A percentile compares a stretch with the other conserved stretches of the same genome.
Evolutionary conservation across 2,888 invertebrate genomes (phyloP).

Genomic region (Drymonia ruficornis): DNA sequence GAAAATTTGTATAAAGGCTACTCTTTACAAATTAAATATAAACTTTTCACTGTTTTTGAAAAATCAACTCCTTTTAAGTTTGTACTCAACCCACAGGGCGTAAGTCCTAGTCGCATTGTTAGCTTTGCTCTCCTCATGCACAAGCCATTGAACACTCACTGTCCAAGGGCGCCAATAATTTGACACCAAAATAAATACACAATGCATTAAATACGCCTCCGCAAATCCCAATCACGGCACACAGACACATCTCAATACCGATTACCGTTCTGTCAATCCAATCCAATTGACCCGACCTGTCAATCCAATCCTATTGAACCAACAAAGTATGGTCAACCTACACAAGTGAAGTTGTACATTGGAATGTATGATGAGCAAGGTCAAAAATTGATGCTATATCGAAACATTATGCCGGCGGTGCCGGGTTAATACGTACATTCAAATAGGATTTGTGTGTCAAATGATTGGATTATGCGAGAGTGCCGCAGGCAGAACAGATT

Average conservation of each 20-base stretch:
- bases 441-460: conserved; percentile 52
- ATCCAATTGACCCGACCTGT: not conserved
- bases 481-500: conserved; percentile 18
- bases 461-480: conserved; percentile 37
- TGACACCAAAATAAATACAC: not conserved
- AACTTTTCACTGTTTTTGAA: too few relatives aligned
- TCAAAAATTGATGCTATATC: conserved; percentile 47
- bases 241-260: not conserved
- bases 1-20: too few relatives aligned
- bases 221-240: not conserved
- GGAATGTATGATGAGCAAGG: conserved; percentile 48
- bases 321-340: conserved; percentile 22
- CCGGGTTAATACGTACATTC: conserved; percentile 43
- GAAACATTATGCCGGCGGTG: conserved; percentile 33
- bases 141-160: too few relatives aligned
- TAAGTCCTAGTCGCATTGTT: too few relatives aligned
- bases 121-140: too few relatives aligned
- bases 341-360: conserved; percentile 30
- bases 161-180: not conserved
- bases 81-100: too few relatives aligned
- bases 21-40: too few relatives aligned
- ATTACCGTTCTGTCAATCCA: not conserved
- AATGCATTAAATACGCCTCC: not conserved
- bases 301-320: conserved; percentile 4
- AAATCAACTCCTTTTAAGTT: too few relatives aligned